Base-by-base conservation (phyloP, 1,140 invertebrate genomes). In the Leucophenga varia region DNA sequence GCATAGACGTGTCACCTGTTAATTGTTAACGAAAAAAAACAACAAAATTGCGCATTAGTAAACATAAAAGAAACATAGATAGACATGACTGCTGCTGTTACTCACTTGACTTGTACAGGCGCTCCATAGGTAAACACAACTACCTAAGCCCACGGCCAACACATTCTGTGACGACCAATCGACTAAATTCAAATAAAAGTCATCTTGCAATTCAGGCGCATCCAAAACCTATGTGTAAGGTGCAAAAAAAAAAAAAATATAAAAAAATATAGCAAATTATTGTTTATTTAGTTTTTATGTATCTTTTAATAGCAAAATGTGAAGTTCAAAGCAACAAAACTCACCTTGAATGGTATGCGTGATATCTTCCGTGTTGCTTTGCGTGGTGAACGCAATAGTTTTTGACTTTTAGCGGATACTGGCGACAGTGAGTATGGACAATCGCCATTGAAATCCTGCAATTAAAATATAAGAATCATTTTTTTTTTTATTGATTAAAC, bases 131-230 rank as follows among this genome's bases (percentile, higher is more conserved):
- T 99, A 99, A 2, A 99, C 97, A 77, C 95, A 98, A 54, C 92
- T 95, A 8, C 95, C 95, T 1, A 99, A 78, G 0, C 97, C 97
- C n/a, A 99, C 97, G 74, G 94, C 96, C 16, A 99, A 83, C 5
- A 99, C 94, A 79, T 99, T 99, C 76, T 97, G 94, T 5, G 93
- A 94, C 2, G 95, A 98, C 97, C 97, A 99, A 77, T 99, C 97
- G 5, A 99, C 97, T 46, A 99, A 80, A 78, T 99, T 99, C 19
- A 99, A 77, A 76, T 99, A 99, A 78, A 99, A 99, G 77, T 99
- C 97, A 77, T 99, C 97, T 78, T 98, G 96, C 18, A 99, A 77
- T 77, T 99, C 97, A 0, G 97, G 97, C 1, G 97, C 97, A 77
- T 99, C 97, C 8, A 99, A 80, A 1, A 97, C 87, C 79, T 81